These are phyloP conservation scores for Patella pellucida DNA, from an alignment of 2,888 invertebrate genomes.

Conservation along the genomic window DNA sequence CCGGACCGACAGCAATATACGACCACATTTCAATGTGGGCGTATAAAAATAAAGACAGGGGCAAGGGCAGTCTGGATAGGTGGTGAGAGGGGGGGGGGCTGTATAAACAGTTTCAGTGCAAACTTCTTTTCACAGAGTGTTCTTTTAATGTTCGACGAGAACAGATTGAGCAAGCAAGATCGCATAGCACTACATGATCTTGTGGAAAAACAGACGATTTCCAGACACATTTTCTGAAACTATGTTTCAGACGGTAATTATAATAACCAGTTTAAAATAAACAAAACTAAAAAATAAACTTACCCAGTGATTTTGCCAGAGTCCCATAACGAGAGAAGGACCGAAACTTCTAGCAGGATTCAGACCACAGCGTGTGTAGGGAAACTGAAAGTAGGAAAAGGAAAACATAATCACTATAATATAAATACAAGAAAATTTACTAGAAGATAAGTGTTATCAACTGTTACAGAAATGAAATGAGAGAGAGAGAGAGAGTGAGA, in stretches of 20 bases:
- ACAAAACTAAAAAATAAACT: slow-evolving; percentile 51
- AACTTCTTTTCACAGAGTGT: background rate
- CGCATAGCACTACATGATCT: no score
- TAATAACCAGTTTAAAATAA: background rate
- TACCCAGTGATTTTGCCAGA: slow-evolving; percentile 88
- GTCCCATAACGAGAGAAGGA: slow-evolving; percentile 83
- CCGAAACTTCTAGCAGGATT: slow-evolving; percentile 92
- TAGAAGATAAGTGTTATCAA: no score
- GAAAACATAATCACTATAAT: no score
- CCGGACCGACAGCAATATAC: no score
- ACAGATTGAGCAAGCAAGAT: no score
- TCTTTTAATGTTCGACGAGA: no score
- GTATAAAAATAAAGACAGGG: no score
- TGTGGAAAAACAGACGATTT: background rate
- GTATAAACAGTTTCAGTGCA: background rate
- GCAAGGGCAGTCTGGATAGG: background rate
- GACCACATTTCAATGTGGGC: no score
- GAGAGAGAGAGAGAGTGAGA: no score
- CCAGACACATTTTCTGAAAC: background rate
- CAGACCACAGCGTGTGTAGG: slow-evolving; percentile 89
- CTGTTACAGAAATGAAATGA: no score
- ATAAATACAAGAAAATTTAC: no score
- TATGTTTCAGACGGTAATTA: background rate
- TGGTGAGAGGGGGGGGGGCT: background rate
- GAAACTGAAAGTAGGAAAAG: slow-evolving; percentile 71